A percentile compares a stretch with the other conserved stretches of the same genome.
Conservation (phyloP, 1,140 invertebrate genomes). For the Coptotermes formosanus region DNA sequence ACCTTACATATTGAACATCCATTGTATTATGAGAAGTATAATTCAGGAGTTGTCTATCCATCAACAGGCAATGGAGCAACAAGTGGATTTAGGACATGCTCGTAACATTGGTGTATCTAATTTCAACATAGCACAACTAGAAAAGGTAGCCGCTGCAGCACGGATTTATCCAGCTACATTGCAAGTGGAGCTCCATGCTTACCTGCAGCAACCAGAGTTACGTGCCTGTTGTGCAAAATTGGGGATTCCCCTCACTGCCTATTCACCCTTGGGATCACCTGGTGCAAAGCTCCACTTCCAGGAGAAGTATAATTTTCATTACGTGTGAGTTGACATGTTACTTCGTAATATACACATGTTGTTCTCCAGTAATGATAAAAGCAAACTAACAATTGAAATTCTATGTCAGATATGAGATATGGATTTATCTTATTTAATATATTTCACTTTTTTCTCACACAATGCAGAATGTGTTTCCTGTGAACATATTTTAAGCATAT, state of each 20-base stretch:
- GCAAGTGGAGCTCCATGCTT: constrained; percentile 53
- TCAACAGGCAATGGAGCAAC: constrained; percentile 52
- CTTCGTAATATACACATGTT: neutral
- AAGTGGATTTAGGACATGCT: constrained; percentile 47
- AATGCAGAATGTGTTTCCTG: too few species aligned
- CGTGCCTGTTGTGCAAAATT: constrained; percentile 46
- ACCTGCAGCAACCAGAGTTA: constrained; percentile 50
- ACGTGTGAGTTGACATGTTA: neutral
- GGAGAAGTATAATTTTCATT: constrained; percentile 54
- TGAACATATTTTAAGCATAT: too few species aligned
- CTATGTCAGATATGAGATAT: too few species aligned
- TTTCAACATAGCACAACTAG: constrained; percentile 38
- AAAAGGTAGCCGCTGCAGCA: constrained; percentile 24
- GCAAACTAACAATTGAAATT: too few species aligned
- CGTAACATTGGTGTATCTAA: constrained; percentile 45
- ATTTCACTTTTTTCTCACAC: too few species aligned
- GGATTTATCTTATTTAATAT: too few species aligned
- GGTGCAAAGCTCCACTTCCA: constrained; percentile 52
- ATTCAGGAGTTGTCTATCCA: neutral
- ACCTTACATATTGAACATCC: too few species aligned
- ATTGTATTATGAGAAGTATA: neutral
- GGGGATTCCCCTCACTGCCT: constrained; percentile 50
- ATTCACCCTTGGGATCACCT: constrained; percentile 51
- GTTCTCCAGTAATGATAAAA: too few species aligned
- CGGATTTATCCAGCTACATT: neutral